Base-by-base conservation (phyloP, 2,888 invertebrate genomes). In the Chrysolina oricalcia region DNA sequence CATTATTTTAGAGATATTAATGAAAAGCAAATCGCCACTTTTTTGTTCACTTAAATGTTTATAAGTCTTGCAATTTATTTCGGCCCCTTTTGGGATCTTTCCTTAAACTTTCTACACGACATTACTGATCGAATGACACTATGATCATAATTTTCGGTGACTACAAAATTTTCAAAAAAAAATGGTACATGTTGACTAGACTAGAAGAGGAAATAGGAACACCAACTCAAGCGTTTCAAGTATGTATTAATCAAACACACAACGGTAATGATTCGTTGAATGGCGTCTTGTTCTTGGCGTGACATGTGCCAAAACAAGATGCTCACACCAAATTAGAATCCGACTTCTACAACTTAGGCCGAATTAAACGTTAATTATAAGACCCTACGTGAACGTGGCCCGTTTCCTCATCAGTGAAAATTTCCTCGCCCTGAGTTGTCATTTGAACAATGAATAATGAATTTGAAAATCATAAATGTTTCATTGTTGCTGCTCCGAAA, bases 361-460 rank as follows among this genome's bases (percentile, higher is more conserved):
- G 17, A 48, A 48, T 48, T 48, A 10, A 48, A 48, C 48, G 48
- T 48, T 48, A 48, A 48, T 48, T 48, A 48, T 17, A 48, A 48
- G 48, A 17, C 48, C 48, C 17, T 6, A 17, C 48, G 48, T 48
- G 48, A 48, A 10, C 48, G 48, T 48, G 17, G 48, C 48, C 9
- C n/a, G 9, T 48, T 48, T 48, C 17, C 17, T 48, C 17, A 17
- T 48, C 48, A 48, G 48, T 10, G 48, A 17, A 56, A 23, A 56
- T 21, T 56, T 23, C 3, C 56, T 56, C 56, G 11, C 21, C 23
- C 13, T 11, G 19, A 21, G 21, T 56, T 11, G 56, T 56, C 21
- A 19, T 56, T 56, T 56, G 56, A 56, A 56, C 56, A 56, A 56
- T 56, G 56, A 56, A 56, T 56, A 56, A 56, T 56, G 56, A 56